These are phyloP conservation scores for Aphaenogaster floridana DNA, from an alignment of 1,140 invertebrate species.

Conservation along the genomic window DNA sequence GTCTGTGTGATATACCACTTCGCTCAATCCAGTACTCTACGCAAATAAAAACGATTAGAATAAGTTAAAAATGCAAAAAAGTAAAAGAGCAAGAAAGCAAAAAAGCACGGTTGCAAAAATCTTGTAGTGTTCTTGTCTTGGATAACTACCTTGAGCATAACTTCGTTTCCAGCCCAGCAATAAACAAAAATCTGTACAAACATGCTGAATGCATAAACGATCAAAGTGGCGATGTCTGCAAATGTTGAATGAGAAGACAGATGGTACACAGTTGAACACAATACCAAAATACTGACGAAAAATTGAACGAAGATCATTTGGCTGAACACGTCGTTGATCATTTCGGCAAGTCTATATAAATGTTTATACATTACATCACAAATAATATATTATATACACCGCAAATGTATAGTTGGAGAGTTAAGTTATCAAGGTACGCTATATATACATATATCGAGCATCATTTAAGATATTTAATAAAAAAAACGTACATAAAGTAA, in stretches of 20 bases:
- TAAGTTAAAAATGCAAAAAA: neutral
- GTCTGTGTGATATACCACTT: constrained; percentile 13
- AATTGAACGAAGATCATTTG: constrained; percentile 43
- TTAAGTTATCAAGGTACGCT: neutral
- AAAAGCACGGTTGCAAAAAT: neutral
- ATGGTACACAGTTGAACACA: constrained; percentile 14
- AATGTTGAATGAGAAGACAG: constrained; percentile 23
- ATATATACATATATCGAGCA: neutral
- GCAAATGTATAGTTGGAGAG: neutral
- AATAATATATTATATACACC: neutral
- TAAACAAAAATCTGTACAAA: constrained; percentile 45
- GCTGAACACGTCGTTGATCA: neutral
- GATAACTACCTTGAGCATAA: constrained; percentile 9
- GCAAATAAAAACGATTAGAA: neutral
- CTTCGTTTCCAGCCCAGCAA: constrained; percentile 30
- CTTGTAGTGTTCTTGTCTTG: no score
- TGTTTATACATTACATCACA: neutral
- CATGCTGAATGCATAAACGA: neutral
- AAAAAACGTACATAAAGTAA: neutral
- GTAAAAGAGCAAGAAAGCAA: neutral
- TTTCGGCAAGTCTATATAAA: constrained; percentile 26
- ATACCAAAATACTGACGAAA: constrained; percentile 35
- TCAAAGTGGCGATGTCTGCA: neutral
- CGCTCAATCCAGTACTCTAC: constrained; percentile 3
- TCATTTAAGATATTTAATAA: constrained; percentile 34